Evolutionary conservation across 1,140 invertebrate species (phyloP).

Genomic region (Meloidogyne exigua): DNA sequence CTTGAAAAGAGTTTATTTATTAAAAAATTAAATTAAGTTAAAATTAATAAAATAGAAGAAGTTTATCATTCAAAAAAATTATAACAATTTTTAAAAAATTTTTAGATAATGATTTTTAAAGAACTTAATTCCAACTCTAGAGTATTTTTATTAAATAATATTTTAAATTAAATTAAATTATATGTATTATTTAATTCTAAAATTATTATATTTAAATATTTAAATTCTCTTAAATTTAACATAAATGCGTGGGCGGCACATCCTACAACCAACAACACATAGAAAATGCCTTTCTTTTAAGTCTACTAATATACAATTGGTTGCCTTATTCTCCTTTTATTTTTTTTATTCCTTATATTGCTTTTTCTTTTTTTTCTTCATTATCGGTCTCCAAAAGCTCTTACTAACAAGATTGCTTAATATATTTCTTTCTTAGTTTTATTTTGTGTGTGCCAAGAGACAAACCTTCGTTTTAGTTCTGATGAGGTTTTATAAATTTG

Average conservation of each 20-base stretch:
- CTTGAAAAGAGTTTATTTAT: too few relatives aligned
- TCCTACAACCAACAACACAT: not conserved
- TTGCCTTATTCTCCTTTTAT: not conserved
- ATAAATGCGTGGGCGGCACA: constrained; percentile 2
- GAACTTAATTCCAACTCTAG: too few relatives aligned
- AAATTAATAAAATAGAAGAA: too few relatives aligned
- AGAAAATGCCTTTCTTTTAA: not conserved
- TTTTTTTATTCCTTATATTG: not conserved
- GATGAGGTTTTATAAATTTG: not conserved
- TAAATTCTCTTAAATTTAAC: not conserved
- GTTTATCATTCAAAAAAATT: too few relatives aligned
- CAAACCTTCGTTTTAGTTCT: not conserved
- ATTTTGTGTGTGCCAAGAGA: not conserved
- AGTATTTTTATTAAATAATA: too few relatives aligned
- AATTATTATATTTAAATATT: too few relatives aligned
- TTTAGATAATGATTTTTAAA: too few relatives aligned
- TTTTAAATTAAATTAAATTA: too few relatives aligned
- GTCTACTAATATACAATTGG: not conserved
- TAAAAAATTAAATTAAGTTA: too few relatives aligned
- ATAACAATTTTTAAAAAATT: too few relatives aligned
- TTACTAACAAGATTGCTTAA: constrained; percentile 3
- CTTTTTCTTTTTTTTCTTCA: not conserved
- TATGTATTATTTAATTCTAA: too few relatives aligned
- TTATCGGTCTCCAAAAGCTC: not conserved
- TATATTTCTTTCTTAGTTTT: not conserved